These are phyloP conservation scores for Cyanoliseus patagonus DNA, from an alignment of 2,113 vertebrate genomes.

Conservation along the genomic window DNA sequence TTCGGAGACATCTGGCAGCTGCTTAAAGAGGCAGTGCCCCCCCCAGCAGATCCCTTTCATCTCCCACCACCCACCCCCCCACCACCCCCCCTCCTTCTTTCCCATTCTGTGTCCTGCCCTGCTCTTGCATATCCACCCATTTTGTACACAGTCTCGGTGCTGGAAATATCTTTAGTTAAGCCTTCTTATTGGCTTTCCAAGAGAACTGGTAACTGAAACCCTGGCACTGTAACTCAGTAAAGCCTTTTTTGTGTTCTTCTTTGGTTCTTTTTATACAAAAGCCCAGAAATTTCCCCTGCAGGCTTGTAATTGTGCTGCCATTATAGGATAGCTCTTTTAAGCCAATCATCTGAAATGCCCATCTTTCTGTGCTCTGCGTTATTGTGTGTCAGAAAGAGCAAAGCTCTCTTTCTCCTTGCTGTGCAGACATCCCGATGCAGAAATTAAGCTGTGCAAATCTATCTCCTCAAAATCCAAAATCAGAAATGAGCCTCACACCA, in stretches of 20 bases:
- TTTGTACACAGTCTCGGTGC: not conserved
- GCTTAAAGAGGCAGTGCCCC: slow-evolving; percentile 64
- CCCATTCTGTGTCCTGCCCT: not conserved
- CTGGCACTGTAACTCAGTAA: slow-evolving; percentile 19
- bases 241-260: slow-evolving; percentile 48
- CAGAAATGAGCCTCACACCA: not conserved
- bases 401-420: slow-evolving; percentile 12
- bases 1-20: slow-evolving; percentile 69
- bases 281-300: slow-evolving; percentile 51
- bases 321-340: slow-evolving; percentile 37
- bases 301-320: slow-evolving; percentile 54
- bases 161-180: slow-evolving; percentile 38
- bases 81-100: not conserved
- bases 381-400: slow-evolving; percentile 23
- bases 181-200: not conserved
- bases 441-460: slow-evolving; percentile 17
- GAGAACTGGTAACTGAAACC: slow-evolving; percentile 38
- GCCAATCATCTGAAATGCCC: slow-evolving; percentile 36
- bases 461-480: not conserved
- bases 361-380: not conserved
- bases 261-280: slow-evolving; percentile 30
- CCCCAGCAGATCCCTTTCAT: not conserved
- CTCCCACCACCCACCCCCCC: not conserved
- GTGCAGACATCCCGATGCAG: not conserved
- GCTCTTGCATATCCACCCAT: not conserved